Evolutionary conservation across 2,888 invertebrate genomes (phyloP).

Genomic region (Lottia scabra): DNA sequence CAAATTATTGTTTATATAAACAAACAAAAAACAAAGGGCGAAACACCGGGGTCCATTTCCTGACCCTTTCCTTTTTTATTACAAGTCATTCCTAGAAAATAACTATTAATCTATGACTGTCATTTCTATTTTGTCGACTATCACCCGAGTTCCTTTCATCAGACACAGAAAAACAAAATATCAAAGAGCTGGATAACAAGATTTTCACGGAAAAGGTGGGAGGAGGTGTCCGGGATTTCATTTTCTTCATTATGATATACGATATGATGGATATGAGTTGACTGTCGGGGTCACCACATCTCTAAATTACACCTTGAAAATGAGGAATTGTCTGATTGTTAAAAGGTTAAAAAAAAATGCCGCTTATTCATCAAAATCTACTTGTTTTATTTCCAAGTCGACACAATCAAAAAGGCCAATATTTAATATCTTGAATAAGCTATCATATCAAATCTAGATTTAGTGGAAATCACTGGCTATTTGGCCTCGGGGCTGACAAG

Average conservation of each 20-base stretch:
- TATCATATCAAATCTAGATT: neutral
- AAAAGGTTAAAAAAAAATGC: neutral
- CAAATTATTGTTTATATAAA: too few species aligned
- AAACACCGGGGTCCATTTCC: too few species aligned
- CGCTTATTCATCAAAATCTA: slow-evolving; percentile 4
- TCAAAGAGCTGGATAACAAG: too few species aligned
- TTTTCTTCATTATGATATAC: neutral
- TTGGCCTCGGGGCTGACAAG: neutral
- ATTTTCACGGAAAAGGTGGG: neutral
- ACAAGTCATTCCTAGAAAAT: too few species aligned
- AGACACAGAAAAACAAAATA: too few species aligned
- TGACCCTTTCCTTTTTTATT: too few species aligned
- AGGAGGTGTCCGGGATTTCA: neutral
- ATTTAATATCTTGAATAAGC: neutral
- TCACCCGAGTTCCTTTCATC: too few species aligned
- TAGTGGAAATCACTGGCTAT: neutral
- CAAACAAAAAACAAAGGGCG: too few species aligned
- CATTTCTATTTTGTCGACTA: too few species aligned
- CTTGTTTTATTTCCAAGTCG: neutral
- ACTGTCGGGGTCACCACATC: neutral
- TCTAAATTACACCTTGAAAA: neutral
- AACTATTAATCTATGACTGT: too few species aligned
- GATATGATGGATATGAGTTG: neutral
- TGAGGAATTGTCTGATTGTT: neutral
- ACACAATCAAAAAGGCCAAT: neutral